Conservation (phyloP, 2,888 invertebrate genomes). For the Macrophya annulata region DNA sequence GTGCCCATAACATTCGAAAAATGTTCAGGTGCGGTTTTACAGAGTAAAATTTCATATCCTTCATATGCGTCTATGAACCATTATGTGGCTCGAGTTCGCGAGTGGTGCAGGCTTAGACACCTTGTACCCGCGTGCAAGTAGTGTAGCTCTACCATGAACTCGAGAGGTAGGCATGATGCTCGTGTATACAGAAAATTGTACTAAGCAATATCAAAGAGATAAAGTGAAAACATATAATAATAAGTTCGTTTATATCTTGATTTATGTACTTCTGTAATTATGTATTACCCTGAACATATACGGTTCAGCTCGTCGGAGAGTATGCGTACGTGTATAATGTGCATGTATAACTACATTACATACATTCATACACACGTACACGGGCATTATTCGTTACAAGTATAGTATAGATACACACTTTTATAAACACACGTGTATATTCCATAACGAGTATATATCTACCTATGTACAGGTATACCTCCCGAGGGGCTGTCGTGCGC, state of each 20-base stretch:
- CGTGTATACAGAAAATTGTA: neutral
- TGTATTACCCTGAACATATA: neutral
- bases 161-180: neutral
- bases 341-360: neutral
- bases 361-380: neutral
- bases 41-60: neutral
- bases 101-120: neutral
- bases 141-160: neutral
- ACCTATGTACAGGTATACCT: slow-evolving; percentile 5
- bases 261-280: neutral
- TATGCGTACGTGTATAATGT: neutral
- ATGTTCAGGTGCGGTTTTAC: neutral
- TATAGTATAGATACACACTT: neutral
- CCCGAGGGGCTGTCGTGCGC: slow-evolving; percentile 7
- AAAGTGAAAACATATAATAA: neutral
- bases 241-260: neutral
- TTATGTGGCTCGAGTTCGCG: neutral
- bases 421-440: neutral
- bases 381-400: neutral
- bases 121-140: neutral
- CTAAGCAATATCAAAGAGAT: neutral
- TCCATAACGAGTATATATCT: neutral
- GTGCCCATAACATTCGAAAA: neutral
- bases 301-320: neutral
- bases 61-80: neutral